Percentiles rank a stretch among this genome's conserved stretches.
Evolutionary conservation across 1,140 invertebrate species (phyloP).

Genomic region (Dreissena polymorpha): DNA sequence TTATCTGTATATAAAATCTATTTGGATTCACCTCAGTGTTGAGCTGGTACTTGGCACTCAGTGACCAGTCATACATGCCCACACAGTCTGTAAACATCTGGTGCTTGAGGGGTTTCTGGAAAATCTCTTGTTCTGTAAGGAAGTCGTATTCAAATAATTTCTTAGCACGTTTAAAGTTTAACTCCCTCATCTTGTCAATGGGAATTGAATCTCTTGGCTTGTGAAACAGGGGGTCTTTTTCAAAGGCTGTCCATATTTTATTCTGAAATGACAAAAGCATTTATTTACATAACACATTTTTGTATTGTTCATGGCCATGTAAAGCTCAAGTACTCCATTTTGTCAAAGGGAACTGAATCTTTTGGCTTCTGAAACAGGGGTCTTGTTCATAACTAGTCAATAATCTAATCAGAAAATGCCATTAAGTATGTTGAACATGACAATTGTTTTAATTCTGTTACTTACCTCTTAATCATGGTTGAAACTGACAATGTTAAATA

Average conservation of each 20-base stretch:
- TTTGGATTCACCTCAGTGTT: slow-evolving; percentile 67
- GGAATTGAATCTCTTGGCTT: slow-evolving; percentile 81
- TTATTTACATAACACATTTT: too few relatives aligned
- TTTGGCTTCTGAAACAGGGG: slow-evolving; percentile 85
- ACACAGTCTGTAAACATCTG: slow-evolving; percentile 80
- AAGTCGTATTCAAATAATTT: slow-evolving; percentile 85
- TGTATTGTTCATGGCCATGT: slow-evolving; percentile 81
- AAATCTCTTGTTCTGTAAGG: slow-evolving; percentile 83
- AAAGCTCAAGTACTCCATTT: slow-evolving; percentile 84
- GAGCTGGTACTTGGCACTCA: slow-evolving; percentile 84
- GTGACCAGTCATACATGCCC: slow-evolving; percentile 87
- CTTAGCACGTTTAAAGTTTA: slow-evolving; percentile 84
- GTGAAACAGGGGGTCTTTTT: slow-evolving; percentile 90
- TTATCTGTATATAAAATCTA: too few relatives aligned
- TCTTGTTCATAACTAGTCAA: slow-evolving; percentile 91
- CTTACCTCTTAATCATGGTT: too few relatives aligned
- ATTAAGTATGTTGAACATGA: too few relatives aligned
- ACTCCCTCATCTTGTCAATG: slow-evolving; percentile 86
- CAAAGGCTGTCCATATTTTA: slow-evolving; percentile 89
- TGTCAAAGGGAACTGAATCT: slow-evolving; percentile 85
- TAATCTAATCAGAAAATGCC: slow-evolving; percentile 86
- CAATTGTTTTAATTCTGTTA: slow-evolving; percentile 54
- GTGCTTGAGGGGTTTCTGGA: slow-evolving; percentile 78
- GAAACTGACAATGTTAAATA: too few relatives aligned
- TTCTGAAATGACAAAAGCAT: slow-evolving; percentile 83